Percentiles rank a stretch among this genome's conserved stretches.
phyloP scores from a whole-genome alignment of 2,113 vertebrate species.

The Vimba vimba region DNA sequence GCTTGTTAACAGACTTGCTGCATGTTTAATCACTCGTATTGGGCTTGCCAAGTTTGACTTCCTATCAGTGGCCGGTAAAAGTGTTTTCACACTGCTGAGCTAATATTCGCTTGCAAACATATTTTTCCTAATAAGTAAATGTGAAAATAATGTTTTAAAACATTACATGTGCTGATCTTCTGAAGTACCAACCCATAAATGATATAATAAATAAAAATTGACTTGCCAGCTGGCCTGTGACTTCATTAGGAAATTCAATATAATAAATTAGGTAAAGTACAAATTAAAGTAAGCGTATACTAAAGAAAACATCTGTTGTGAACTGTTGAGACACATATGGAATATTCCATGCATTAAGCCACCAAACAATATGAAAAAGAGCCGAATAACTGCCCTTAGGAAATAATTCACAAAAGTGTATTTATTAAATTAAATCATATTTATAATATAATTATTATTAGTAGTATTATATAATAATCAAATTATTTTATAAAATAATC shows the following conservation, averaged over 20 bases:
- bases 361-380: not conserved
- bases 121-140: not conserved
- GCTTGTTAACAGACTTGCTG: not conserved
- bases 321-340: too few relatives aligned
- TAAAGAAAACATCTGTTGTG: not conserved
- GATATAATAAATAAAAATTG: not conserved
- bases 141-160: not conserved
- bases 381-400: not conserved
- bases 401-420: not conserved
- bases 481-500: not conserved
- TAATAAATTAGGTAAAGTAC: not conserved
- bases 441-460: not conserved
- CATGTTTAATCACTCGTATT: slow-evolving; percentile 1
- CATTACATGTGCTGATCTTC: not conserved
- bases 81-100: not conserved
- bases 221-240: slow-evolving; percentile 6
- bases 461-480: not conserved
- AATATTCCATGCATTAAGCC: not conserved
- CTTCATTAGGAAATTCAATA: not conserved
- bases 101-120: not conserved
- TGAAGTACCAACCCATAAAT: not conserved
- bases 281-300: not conserved
- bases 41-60: not conserved
- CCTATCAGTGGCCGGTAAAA: slow-evolving; percentile 25
- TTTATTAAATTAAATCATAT: not conserved